Conservation (phyloP, 2,113 vertebrate genomes). For the Eclectus roratus region DNA sequence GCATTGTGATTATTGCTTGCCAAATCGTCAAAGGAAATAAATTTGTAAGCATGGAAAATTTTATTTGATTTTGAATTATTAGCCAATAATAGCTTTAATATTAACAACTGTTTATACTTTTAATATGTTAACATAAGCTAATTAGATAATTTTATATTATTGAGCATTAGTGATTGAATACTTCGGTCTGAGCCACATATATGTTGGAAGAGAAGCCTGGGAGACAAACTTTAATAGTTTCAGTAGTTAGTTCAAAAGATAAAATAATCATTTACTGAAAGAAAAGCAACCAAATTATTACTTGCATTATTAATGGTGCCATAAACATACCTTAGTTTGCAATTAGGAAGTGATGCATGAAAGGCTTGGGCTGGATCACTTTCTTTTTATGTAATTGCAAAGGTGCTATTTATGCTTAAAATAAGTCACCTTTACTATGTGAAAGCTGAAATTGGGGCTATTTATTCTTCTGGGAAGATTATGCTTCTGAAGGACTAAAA, state of each 20-base stretch:
- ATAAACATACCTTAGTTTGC: neutral
- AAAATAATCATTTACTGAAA: neutral
- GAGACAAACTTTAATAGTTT: neutral
- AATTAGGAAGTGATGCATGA: neutral
- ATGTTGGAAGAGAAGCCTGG: neutral
- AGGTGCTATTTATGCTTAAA: neutral
- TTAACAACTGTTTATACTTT: neutral
- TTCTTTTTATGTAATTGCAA: neutral
- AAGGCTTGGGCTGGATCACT: neutral
- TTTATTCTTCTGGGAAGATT: neutral
- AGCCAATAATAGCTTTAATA: neutral
- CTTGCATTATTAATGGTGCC: neutral
- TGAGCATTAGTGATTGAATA: neutral
- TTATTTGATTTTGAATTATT: neutral
- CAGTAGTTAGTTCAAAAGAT: neutral
- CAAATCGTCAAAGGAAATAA: neutral
- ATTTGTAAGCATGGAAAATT: neutral
- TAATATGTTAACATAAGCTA: neutral
- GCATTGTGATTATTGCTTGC: neutral
- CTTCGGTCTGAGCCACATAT: neutral
- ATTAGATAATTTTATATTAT: neutral
- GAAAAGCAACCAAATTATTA: neutral
- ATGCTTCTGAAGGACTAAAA: neutral
- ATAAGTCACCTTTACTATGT: neutral
- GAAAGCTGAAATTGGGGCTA: neutral